Percentiles rank a stretch among this genome's conserved stretches.
Conservation (phyloP, 1,140 invertebrate genomes). For the Apis dorsata region DNA sequence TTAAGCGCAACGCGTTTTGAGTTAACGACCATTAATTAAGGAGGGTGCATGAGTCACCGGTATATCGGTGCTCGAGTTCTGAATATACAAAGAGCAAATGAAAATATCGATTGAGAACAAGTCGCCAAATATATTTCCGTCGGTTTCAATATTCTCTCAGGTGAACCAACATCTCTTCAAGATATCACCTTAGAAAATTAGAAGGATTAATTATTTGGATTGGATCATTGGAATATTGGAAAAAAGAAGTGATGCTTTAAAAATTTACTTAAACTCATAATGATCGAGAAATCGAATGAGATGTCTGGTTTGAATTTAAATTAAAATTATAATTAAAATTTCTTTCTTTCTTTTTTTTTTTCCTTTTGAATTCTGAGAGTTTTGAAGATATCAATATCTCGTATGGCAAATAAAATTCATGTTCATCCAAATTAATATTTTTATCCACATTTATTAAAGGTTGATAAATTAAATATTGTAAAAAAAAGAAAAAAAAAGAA, state of each 20-base stretch:
- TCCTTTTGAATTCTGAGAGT: not conserved
- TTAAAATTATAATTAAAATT: not conserved
- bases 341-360: not conserved
- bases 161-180: not conserved
- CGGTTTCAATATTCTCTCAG: conserved; percentile 1
- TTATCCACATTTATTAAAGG: not conserved
- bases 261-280: not conserved
- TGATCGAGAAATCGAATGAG: not conserved
- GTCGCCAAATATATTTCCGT: conserved; percentile 7
- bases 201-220: not conserved
- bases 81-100: not conserved
- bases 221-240: too few relatives aligned
- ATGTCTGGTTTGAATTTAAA: not conserved
- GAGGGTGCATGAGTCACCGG: conserved; percentile 7
- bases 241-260: too few relatives aligned
- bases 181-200: not conserved
- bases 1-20: not conserved
- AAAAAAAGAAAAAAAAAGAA: not conserved
- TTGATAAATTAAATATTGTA: not conserved
- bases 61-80: conserved; percentile 3
- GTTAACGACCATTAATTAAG: conserved; percentile 8
- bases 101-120: conserved; percentile 5
- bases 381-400: too few relatives aligned
- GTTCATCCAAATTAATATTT: not conserved
- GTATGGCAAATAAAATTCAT: not conserved